phyloP scores from a whole-genome alignment of 2,888 invertebrate genomes.

The Omphaloscelis lunosa region DNA sequence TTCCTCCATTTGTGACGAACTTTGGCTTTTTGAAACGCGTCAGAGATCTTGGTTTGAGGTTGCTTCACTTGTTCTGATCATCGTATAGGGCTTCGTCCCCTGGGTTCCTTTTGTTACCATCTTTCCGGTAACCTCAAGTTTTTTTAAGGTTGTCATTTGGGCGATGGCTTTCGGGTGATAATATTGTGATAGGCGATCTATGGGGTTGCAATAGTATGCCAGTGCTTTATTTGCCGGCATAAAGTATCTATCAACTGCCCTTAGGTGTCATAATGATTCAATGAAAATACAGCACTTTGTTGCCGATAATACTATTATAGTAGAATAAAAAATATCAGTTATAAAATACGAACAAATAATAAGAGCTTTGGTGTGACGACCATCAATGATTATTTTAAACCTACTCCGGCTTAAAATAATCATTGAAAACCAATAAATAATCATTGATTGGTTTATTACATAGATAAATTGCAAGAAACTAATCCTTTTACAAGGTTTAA shows the following conservation, averaged over 20 bases:
- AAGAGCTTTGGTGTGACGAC: not conserved
- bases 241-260: not conserved
- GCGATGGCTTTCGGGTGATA: not conserved
- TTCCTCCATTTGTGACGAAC: not conserved
- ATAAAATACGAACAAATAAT: not conserved
- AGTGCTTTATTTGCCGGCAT: not conserved
- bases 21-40: not conserved
- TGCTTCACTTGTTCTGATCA: too few species aligned
- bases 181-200: not conserved
- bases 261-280: too few species aligned
- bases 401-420: not conserved
- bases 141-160: not conserved
- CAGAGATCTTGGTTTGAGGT: too few species aligned
- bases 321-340: not conserved
- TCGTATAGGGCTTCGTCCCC: not conserved
- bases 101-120: not conserved
- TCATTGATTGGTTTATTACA: not conserved
- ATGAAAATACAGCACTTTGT: too few species aligned
- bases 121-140: not conserved
- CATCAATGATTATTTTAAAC: too few species aligned
- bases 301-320: too few species aligned
- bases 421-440: not conserved
- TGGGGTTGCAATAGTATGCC: not conserved
- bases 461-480: not conserved
- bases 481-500: not conserved